Percentiles rank a stretch among this genome's conserved stretches.
phyloP scores from a whole-genome alignment of 2,797 vertebrate species.

The Sphenodon punctatus region DNA sequence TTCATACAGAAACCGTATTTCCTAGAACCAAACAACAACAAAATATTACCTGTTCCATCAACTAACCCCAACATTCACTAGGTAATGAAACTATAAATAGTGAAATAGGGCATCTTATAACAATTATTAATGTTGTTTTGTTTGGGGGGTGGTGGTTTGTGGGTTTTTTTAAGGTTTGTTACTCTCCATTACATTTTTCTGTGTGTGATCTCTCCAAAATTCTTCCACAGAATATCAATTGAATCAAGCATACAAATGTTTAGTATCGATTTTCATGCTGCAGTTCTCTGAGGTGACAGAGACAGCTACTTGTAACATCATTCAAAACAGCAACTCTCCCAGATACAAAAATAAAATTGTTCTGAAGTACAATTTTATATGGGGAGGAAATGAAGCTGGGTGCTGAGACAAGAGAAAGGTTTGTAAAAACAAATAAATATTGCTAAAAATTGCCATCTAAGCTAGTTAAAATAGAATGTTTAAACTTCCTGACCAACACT shows the following conservation, averaged over 20 bases:
- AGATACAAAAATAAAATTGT: conserved; percentile 23
- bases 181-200: not conserved
- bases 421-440: conserved; percentile 2
- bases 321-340: not conserved
- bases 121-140: not conserved
- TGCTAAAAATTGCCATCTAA: not conserved
- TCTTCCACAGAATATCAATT: not conserved
- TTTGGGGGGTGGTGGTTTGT: not conserved
- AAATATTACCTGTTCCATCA: not conserved
- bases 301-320: not conserved
- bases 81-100: not conserved
- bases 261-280: not conserved
- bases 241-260: not conserved
- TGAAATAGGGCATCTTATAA: not conserved
- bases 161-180: no score
- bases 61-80: not conserved
- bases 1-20: not conserved
- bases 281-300: not conserved
- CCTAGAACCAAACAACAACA: not conserved
- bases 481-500: conserved; percentile 5
- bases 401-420: not conserved
- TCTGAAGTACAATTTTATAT: not conserved
- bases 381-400: not conserved
- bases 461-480: conserved; percentile 25
- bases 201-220: conserved; percentile 15